Conservation (phyloP, 2,888 invertebrate species). For the Cryptocephalus moraei region DNA sequence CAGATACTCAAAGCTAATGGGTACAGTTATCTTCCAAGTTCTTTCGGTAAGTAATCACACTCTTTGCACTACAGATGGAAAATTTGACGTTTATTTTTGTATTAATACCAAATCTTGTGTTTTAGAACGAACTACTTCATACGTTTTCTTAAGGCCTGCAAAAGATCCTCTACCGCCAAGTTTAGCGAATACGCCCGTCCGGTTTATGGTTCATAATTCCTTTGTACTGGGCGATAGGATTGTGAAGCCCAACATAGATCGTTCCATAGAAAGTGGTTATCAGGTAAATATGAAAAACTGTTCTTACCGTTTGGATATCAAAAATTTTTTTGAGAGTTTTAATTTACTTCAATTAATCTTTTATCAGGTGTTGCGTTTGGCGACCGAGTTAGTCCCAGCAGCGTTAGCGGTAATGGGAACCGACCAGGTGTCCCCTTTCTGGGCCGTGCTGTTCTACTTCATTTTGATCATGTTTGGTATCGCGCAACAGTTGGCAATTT, state of each 20-base stretch:
- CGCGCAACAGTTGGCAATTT: slow-evolving; percentile 80
- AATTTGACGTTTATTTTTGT: too few species aligned
- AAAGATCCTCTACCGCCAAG: slow-evolving; percentile 53
- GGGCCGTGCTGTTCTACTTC: slow-evolving; percentile 81
- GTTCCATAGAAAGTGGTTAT: slow-evolving; percentile 60
- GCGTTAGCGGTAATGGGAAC: slow-evolving; percentile 68
- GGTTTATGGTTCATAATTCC: slow-evolving; percentile 61
- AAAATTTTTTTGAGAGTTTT: too few species aligned
- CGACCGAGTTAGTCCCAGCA: slow-evolving; percentile 85
- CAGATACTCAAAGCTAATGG: slow-evolving; percentile 66
- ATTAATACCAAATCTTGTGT: too few species aligned
- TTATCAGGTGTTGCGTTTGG: slow-evolving; percentile 57
- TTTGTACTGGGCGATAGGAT: slow-evolving; percentile 62
- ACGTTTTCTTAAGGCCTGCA: slow-evolving; percentile 57
- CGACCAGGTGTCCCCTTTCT: slow-evolving; percentile 71
- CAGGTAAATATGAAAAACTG: slow-evolving; percentile 39
- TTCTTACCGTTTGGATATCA: neutral
- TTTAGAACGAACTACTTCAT: slow-evolving; percentile 60
- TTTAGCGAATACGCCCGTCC: slow-evolving; percentile 49
- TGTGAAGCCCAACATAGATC: slow-evolving; percentile 46
- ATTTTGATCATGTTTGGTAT: slow-evolving; percentile 78
- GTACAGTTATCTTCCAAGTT: slow-evolving; percentile 68
- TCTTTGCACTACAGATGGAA: neutral
- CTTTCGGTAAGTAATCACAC: slow-evolving; percentile 59
- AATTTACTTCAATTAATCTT: too few species aligned